Conservation (phyloP, 2,797 vertebrate genomes). For the Poeciliopsis gracilis region DNA sequence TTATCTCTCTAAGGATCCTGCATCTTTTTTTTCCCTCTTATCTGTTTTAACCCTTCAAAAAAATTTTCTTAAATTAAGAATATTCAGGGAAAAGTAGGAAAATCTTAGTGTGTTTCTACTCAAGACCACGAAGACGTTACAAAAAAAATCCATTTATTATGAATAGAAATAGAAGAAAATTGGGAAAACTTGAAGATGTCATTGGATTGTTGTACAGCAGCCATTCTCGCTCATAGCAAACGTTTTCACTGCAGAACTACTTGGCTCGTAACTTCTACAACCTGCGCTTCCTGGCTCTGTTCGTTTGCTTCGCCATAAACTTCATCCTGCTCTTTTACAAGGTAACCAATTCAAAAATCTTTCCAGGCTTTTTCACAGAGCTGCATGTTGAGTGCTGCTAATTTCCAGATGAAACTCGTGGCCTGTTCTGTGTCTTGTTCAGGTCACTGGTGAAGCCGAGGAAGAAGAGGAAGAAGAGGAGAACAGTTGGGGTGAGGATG, state of each 20-base stretch:
- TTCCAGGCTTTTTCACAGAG: not conserved
- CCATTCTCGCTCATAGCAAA: not conserved
- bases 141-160: not conserved
- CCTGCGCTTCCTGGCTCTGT: slow-evolving; percentile 94
- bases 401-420: not conserved
- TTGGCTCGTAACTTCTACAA: slow-evolving; percentile 99
- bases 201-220: slow-evolving; percentile 2
- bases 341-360: slow-evolving; percentile 74
- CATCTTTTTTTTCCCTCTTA: not conserved
- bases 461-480: slow-evolving; percentile 82
- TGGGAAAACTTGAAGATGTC: not conserved
- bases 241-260: slow-evolving; percentile 86
- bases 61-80: not conserved
- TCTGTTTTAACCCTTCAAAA: not conserved
- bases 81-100: not conserved
- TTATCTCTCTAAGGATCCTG: not conserved
- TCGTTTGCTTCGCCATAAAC: slow-evolving; percentile 98
- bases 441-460: slow-evolving; percentile 90
- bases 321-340: slow-evolving; percentile 99
- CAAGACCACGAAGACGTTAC: not conserved
- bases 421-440: not conserved
- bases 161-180: not conserved
- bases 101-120: not conserved
- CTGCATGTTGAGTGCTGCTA: not conserved
- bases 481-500: slow-evolving; percentile 81